phyloP scores from a whole-genome alignment of 92 coral and sea anemone species.

The Scolanthus callimorphus region DNA sequence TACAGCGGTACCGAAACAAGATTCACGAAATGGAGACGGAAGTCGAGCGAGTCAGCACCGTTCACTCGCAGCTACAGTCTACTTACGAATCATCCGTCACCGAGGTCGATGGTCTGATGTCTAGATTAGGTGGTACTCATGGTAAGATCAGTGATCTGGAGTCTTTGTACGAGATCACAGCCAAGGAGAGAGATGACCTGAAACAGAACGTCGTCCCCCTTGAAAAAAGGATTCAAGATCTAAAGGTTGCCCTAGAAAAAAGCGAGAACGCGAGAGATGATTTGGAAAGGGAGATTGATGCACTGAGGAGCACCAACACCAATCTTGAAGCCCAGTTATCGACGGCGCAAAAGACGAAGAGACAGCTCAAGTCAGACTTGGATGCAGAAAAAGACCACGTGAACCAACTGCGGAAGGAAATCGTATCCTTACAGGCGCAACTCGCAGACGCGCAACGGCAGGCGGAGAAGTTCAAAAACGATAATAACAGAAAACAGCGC shows the following conservation, averaged over 20 bases:
- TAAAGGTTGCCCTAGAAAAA: conserved; percentile 76
- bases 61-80: conserved; percentile 64
- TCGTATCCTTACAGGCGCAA: conserved; percentile 65
- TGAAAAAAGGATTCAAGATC: conserved; percentile 81
- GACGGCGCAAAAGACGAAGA: conserved; percentile 76
- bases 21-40: conserved; percentile 84
- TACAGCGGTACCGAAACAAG: conserved; percentile 62
- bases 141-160: conserved; percentile 89
- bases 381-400: conserved; percentile 87
- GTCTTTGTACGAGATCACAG: conserved; percentile 82
- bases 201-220: conserved; percentile 72
- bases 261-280: conserved; percentile 90
- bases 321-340: conserved; percentile 80
- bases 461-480: conserved; percentile 77
- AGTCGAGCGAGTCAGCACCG: conserved; percentile 58
- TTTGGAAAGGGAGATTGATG: conserved; percentile 72
- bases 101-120: conserved; percentile 88
- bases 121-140: conserved; percentile 69
- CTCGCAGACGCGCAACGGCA: conserved; percentile 81
- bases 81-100: conserved; percentile 73
- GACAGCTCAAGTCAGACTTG: conserved; percentile 75
- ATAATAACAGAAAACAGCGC: conserved; percentile 83
- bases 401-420: conserved; percentile 80
- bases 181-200: conserved; percentile 92
- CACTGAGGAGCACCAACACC: conserved; percentile 70